phyloP scores from a whole-genome alignment of 2,888 invertebrate genomes.

The Sturmia bella region DNA sequence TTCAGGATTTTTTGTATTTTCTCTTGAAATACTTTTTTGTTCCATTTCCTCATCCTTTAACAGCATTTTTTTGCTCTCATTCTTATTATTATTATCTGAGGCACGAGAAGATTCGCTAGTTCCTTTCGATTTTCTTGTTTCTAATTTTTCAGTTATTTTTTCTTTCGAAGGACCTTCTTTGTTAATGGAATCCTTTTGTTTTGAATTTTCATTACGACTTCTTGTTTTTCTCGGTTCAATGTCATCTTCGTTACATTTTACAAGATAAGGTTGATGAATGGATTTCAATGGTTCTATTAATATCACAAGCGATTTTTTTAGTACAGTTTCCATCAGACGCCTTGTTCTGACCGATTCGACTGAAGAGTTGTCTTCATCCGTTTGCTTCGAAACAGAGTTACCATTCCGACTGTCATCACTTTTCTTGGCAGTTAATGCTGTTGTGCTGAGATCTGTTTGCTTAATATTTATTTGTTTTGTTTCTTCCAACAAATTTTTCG shows the following conservation, averaged over 20 bases:
- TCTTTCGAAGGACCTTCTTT: background rate
- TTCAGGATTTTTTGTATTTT: too few relatives aligned
- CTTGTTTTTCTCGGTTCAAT: constrained; percentile 9
- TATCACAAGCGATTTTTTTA: constrained; percentile 8
- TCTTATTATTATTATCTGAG: background rate
- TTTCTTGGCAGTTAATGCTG: background rate
- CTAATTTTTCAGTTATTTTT: background rate
- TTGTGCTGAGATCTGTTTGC: background rate
- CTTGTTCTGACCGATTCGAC: constrained; percentile 4
- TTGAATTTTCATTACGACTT: constrained; percentile 10
- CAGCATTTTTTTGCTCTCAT: background rate
- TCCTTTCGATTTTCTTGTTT: background rate
- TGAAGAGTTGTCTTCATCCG: background rate
- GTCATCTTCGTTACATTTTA: background rate
- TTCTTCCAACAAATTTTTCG: background rate
- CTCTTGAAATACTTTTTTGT: too few relatives aligned
- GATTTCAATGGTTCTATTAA: constrained; percentile 11
- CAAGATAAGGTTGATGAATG: background rate
- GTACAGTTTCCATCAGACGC: constrained; percentile 7
- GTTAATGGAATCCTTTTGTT: constrained; percentile 9
- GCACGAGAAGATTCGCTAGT: background rate
- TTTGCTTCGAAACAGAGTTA: background rate
- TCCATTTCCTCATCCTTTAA: too few relatives aligned
- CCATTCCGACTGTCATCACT: background rate
- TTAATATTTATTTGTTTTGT: constrained; percentile 2